Conservation (phyloP, 2,113 vertebrate genomes). For the Rhizomys pruinosus region DNA sequence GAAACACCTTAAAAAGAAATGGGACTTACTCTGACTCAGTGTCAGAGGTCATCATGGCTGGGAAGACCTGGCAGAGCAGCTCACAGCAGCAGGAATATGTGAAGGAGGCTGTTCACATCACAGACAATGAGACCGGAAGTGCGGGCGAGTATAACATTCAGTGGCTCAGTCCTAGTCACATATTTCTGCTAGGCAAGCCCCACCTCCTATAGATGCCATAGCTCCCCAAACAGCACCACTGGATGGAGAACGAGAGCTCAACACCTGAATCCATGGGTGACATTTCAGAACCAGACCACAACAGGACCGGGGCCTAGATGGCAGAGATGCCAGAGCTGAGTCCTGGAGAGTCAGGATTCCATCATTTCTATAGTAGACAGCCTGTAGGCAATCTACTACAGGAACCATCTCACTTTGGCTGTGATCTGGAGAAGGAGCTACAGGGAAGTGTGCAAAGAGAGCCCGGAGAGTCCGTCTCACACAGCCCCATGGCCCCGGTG, state of each 20-base stretch:
- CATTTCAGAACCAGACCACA: not conserved
- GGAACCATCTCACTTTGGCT: not conserved
- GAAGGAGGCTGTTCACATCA: not conserved
- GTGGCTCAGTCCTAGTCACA: too few relatives aligned
- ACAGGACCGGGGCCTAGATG: not conserved
- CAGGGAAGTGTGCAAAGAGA: not conserved
- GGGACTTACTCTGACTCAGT: not conserved
- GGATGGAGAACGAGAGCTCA: too few relatives aligned
- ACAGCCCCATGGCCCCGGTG: rapidly evolving
- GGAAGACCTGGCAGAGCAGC: not conserved
- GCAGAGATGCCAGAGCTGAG: not conserved
- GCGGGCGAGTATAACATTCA: not conserved
- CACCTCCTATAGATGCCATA: not conserved
- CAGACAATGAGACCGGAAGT: not conserved
- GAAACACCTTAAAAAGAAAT: not conserved
- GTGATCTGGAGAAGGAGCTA: rapidly evolving
- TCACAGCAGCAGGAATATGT: not conserved
- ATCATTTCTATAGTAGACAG: not conserved
- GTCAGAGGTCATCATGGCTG: not conserved
- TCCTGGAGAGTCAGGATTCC: not conserved
- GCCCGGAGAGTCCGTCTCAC: rapidly evolving
- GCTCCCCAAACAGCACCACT: not conserved
- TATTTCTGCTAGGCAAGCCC: too few relatives aligned
- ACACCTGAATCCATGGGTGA: not conserved
- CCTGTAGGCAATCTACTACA: not conserved